A percentile compares a stretch with the other conserved stretches of the same genome.
Conservation (phyloP, 2,113 vertebrate species). For the Paedocypris sp. region DNA sequence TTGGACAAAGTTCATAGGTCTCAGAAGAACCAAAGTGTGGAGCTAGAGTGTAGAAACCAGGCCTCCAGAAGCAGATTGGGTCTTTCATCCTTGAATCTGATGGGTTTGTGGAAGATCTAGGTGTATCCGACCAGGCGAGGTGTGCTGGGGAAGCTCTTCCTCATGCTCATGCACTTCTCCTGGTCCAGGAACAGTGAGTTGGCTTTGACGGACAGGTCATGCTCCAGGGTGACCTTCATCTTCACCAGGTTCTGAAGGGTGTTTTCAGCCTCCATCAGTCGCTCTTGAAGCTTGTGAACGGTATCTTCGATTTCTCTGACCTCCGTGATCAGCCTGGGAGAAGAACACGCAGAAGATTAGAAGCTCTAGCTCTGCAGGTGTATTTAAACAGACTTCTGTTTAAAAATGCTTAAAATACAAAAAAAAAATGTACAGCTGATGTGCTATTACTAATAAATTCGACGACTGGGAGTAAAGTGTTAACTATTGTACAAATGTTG, state of each 20-base stretch:
- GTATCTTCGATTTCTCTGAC: slow-evolving; percentile 79
- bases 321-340: slow-evolving; percentile 72
- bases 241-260: slow-evolving; percentile 71
- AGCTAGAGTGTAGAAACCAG: too few relatives aligned
- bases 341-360: background rate
- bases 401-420: too few relatives aligned
- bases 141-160: slow-evolving; percentile 78
- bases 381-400: background rate
- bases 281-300: slow-evolving; percentile 69
- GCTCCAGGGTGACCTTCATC: slow-evolving; percentile 73
- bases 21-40: too few relatives aligned
- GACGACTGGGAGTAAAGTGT: too few relatives aligned
- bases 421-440: too few relatives aligned
- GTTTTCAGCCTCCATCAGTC: slow-evolving; percentile 73
- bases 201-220: slow-evolving; percentile 81
- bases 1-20: too few relatives aligned
- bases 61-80: too few relatives aligned
- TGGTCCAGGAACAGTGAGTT: slow-evolving; percentile 87
- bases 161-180: slow-evolving; percentile 90
- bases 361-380: background rate
- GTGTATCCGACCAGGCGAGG: slow-evolving; percentile 70
- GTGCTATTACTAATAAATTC: too few relatives aligned
- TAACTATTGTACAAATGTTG: too few relatives aligned
- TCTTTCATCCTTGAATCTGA: too few relatives aligned
- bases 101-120: slow-evolving; percentile 38